phyloP scores from a whole-genome alignment of 2,888 invertebrate species.

The Megaustenia siamemsis region DNA sequence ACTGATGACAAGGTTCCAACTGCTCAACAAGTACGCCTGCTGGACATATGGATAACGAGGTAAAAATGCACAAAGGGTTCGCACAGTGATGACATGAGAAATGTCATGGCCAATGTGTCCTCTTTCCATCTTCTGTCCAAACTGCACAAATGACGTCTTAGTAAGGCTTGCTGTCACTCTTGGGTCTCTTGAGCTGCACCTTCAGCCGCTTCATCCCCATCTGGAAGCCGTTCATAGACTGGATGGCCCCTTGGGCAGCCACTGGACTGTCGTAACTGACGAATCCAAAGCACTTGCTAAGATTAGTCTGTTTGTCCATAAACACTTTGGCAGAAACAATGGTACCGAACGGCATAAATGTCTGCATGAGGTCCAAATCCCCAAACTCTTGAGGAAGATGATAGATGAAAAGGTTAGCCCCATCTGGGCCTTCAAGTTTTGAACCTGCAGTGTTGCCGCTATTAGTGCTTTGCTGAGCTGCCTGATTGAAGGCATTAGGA shows the following conservation, averaged over 20 bases:
- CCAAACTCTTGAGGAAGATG: conserved; percentile 99
- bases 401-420: conserved; percentile 99
- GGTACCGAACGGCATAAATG: conserved; percentile 98
- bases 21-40: conserved; percentile 52
- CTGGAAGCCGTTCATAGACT: conserved; percentile 99
- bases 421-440: conserved; percentile 94
- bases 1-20: conserved; percentile 42
- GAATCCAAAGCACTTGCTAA: conserved; percentile 99
- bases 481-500: conserved; percentile 78
- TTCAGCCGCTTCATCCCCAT: conserved; percentile 99
- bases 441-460: conserved; percentile 79
- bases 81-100: conserved; percentile 62
- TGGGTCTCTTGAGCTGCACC: conserved; percentile 99
- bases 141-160: conserved; percentile 81
- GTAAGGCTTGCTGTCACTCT: conserved; percentile 98
- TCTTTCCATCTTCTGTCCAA: conserved; percentile 55
- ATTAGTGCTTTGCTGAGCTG: conserved; percentile 78
- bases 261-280: conserved; percentile 99
- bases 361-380: conserved; percentile 96
- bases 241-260: conserved; percentile 98
- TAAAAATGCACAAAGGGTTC: conserved; percentile 51
- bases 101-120: conserved; percentile 63
- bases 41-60: conserved; percentile 53
- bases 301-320: conserved; percentile 99
- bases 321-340: conserved; percentile 99